Percentiles rank a stretch among this genome's conserved stretches.
These are phyloP conservation scores for Enteromius argenteus DNA, from an alignment of 2,797 vertebrate species.

Conservation along the genomic window DNA sequence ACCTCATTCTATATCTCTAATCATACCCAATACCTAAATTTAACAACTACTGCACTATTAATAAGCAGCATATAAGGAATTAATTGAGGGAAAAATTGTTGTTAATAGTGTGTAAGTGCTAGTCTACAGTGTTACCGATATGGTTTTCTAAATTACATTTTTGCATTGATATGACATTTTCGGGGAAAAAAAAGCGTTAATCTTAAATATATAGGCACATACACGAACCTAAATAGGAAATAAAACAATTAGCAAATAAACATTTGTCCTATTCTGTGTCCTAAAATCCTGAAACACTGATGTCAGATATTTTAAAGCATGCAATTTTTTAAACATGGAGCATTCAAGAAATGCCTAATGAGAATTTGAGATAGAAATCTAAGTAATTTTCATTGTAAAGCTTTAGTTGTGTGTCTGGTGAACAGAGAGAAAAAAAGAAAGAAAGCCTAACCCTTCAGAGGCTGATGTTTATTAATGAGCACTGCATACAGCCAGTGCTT, in stretches of 20 bases:
- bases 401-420: slow-evolving; percentile 19
- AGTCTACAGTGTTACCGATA: no score
- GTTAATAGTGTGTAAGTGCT: no score
- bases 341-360: neutral
- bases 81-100: no score
- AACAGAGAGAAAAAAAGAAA: neutral
- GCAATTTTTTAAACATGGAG: neutral
- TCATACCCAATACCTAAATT: no score
- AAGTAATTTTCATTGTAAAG: slow-evolving; percentile 12
- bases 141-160: no score
- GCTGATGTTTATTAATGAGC: slow-evolving; percentile 61
- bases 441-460: slow-evolving; percentile 57
- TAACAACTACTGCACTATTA: no score
- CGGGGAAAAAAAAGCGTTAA: neutral
- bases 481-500: slow-evolving; percentile 60
- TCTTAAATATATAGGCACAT: neutral
- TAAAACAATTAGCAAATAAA: neutral
- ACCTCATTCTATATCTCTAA: no score
- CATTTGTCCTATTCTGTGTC: neutral
- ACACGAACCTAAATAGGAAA: neutral
- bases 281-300: neutral
- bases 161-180: no score
- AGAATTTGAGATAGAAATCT: slow-evolving; percentile 4
- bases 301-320: neutral
- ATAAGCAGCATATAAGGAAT: no score